Conservation (phyloP, 2,113 vertebrate genomes). For the Tyto alba region DNA sequence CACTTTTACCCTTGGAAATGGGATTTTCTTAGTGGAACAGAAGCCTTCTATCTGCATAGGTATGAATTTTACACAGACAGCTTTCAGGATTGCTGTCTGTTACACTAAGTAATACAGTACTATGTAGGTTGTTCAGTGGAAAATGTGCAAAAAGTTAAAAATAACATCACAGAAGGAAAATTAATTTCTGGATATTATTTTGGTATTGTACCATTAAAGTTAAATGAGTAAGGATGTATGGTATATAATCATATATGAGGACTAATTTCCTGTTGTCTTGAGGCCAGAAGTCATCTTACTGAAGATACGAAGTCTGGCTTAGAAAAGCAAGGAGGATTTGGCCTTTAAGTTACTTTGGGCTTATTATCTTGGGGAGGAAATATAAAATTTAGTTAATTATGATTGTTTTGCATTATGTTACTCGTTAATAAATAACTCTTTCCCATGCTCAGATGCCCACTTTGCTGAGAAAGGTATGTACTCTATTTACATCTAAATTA, state of each 20-base stretch:
- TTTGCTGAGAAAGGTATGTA: not conserved
- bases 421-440: not conserved
- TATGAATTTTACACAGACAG: not conserved
- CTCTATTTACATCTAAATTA: not conserved
- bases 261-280: not conserved
- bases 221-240: not conserved
- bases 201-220: not conserved
- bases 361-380: not conserved
- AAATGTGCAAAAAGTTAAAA: not conserved
- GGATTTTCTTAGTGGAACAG: not conserved
- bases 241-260: not conserved
- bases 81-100: not conserved
- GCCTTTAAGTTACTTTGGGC: not conserved
- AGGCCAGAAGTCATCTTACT: not conserved
- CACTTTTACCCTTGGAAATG: not conserved
- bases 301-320: not conserved
- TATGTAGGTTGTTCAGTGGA: not conserved
- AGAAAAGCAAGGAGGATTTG: not conserved
- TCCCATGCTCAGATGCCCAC: not conserved
- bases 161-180: not conserved
- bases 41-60: not conserved
- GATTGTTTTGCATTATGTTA: not conserved
- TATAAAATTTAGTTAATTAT: not conserved
- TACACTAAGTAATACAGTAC: not conserved
- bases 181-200: not conserved